phyloP scores from a whole-genome alignment of 2,113 vertebrate species.

The Rhadina sibilatrix region DNA sequence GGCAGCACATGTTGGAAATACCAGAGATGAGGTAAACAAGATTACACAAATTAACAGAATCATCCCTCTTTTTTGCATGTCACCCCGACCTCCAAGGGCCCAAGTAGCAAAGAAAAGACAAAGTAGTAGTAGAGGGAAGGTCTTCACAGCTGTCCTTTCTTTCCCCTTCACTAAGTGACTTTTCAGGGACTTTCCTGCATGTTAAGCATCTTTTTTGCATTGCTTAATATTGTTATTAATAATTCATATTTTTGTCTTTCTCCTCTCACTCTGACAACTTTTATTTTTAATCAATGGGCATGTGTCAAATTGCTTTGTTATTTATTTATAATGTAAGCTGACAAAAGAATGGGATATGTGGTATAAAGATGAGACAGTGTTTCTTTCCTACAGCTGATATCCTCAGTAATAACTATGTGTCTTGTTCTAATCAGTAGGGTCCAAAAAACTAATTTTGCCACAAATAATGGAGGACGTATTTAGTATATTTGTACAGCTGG shows the following conservation, averaged over 20 bases:
- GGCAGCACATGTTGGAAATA: not conserved
- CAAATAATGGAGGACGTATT: conserved; percentile 20
- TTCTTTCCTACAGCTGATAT: conserved; percentile 56
- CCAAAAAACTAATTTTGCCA: conserved; percentile 31
- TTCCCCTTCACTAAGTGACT: conserved; percentile 69
- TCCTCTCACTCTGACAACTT: conserved; percentile 79
- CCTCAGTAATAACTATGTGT: conserved; percentile 30
- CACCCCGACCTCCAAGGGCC: not conserved
- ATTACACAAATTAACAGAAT: not conserved
- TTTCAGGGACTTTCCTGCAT: conserved; percentile 73
- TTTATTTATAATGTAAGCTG: conserved; percentile 80
- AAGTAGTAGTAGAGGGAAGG: not conserved
- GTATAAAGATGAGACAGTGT: conserved; percentile 60
- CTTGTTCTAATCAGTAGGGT: conserved; percentile 20
- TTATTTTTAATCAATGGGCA: conserved; percentile 83
- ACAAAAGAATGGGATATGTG: conserved; percentile 73
- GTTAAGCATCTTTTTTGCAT: conserved; percentile 74
- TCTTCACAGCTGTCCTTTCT: conserved; percentile 51
- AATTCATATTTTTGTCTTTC: conserved; percentile 81
- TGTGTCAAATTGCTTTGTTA: conserved; percentile 82
- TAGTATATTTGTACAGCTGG: not conserved
- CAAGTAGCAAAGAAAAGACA: not conserved
- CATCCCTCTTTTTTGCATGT: not conserved
- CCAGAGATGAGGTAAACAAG: not conserved
- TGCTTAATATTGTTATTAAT: conserved; percentile 81